Percentiles rank a stretch among this genome's conserved stretches.
These are phyloP conservation scores for Cygnus atratus DNA, from an alignment of 2,113 vertebrate species.

Conservation along the genomic window DNA sequence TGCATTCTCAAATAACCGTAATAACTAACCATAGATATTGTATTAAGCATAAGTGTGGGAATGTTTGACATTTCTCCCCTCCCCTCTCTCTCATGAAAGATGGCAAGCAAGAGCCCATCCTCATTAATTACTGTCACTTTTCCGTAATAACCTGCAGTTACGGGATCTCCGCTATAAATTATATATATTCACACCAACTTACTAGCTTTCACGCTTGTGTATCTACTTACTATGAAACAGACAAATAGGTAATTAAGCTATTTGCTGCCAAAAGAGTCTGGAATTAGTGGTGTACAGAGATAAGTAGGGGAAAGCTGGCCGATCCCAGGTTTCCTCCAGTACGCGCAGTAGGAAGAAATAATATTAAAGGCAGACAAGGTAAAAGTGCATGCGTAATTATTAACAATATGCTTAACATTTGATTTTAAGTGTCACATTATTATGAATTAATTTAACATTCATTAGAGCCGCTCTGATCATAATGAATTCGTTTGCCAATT, in stretches of 20 bases:
- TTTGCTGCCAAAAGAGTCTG: slow-evolving; percentile 3
- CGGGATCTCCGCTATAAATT: slow-evolving; percentile 38
- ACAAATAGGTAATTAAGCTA: slow-evolving; percentile 56
- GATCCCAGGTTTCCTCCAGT: not conserved
- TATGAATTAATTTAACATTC: slow-evolving; percentile 59
- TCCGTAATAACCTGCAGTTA: slow-evolving; percentile 29
- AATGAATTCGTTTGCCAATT: slow-evolving; percentile 36
- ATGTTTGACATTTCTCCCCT: not conserved
- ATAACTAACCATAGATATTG: not conserved
- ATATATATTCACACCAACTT: slow-evolving; percentile 46
- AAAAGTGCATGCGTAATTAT: slow-evolving; percentile 31
- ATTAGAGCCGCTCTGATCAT: slow-evolving; percentile 43
- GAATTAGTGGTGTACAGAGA: not conserved
- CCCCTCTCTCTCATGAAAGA: not conserved
- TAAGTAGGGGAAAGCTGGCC: not conserved
- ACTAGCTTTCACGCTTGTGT: not conserved
- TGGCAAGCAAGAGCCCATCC: not conserved
- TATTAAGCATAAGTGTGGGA: not conserved
- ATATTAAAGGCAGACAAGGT: not conserved
- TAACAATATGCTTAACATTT: slow-evolving; percentile 30
- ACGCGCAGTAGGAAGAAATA: not conserved
- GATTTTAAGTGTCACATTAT: slow-evolving; percentile 36
- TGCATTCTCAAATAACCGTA: not conserved
- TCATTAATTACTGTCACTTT: slow-evolving; percentile 54
- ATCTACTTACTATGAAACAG: slow-evolving; percentile 43